Percentiles rank a stretch among this genome's conserved stretches.
These are phyloP conservation scores for Hydrochoerus hydrochaeris DNA, from an alignment of 2,113 vertebrate genomes.

Conservation along the genomic window DNA sequence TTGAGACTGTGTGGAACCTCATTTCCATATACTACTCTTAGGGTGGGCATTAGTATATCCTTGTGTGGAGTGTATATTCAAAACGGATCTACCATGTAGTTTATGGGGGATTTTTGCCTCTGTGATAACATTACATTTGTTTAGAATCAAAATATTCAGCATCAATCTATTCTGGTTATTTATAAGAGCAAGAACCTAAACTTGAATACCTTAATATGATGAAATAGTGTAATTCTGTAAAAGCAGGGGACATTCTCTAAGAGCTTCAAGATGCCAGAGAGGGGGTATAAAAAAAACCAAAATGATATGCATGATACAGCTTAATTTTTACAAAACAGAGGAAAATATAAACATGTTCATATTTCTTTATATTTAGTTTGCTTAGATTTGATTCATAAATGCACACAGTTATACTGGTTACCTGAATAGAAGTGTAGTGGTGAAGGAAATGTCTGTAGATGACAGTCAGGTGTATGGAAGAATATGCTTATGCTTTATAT, in stretches of 20 bases:
- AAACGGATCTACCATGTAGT: neutral
- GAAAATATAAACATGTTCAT: neutral
- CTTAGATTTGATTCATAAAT: neutral
- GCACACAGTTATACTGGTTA: neutral
- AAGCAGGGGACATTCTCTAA: neutral
- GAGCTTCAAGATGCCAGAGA: neutral
- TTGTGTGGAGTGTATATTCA: neutral
- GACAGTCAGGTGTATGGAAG: neutral
- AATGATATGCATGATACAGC: neutral
- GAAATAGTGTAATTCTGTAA: neutral
- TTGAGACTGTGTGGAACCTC: neutral
- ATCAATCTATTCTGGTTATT: neutral
- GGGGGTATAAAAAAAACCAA: neutral
- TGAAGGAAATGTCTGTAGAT: neutral
- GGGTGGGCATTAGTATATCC: no score
- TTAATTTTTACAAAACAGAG: neutral
- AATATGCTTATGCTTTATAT: neutral
- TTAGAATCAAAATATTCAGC: neutral
- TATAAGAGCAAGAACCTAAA: neutral
- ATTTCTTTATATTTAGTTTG: neutral
- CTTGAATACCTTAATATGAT: neutral
- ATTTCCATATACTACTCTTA: neutral
- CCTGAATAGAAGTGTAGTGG: rapidly evolving
- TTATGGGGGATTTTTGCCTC: neutral
- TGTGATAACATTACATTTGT: neutral